Evolutionary conservation across 2,797 vertebrate genomes (phyloP).

Genomic region (Chrysocyon brachyurus): DNA sequence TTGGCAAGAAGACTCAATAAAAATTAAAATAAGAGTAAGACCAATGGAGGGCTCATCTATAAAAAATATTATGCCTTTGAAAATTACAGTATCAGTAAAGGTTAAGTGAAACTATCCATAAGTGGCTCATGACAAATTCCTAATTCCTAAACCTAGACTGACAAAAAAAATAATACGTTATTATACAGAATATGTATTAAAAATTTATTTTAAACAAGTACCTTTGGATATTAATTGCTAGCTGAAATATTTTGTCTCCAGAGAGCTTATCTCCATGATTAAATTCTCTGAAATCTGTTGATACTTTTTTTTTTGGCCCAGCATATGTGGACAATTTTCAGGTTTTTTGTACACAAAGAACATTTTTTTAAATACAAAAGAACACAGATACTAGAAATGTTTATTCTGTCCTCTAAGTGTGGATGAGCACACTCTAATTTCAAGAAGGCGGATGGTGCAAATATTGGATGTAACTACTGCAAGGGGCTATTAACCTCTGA

Average conservation of each 20-base stretch:
- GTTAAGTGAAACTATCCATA: conserved; percentile 77
- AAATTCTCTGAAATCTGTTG: not conserved
- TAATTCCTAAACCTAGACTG: conserved; percentile 77
- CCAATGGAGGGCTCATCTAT: conserved; percentile 76
- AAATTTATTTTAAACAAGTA: conserved; percentile 71
- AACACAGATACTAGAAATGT: not conserved
- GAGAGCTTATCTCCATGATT: not conserved
- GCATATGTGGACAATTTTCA: not conserved
- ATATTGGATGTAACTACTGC: not conserved
- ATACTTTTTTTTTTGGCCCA: not conserved
- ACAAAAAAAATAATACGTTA: conserved; percentile 48
- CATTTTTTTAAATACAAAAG: not conserved
- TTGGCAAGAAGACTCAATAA: conserved; percentile 85
- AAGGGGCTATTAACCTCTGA: not conserved
- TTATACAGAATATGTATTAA: conserved; percentile 52
- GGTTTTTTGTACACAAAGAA: not conserved
- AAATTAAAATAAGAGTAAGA: conserved; percentile 61
- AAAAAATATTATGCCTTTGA: conserved; percentile 83
- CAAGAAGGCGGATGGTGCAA: not conserved
- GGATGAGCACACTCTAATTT: not conserved
- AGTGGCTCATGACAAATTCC: conserved; percentile 82
- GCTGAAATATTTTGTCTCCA: not conserved
- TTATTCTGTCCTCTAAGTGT: not conserved
- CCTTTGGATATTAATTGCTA: not conserved
- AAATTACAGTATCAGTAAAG: conserved; percentile 76